Evolutionary conservation across 2,888 invertebrate species (phyloP), one percentile per base, ranked within the genome.

Genomic region (Leptothorax acervorum): DNA sequence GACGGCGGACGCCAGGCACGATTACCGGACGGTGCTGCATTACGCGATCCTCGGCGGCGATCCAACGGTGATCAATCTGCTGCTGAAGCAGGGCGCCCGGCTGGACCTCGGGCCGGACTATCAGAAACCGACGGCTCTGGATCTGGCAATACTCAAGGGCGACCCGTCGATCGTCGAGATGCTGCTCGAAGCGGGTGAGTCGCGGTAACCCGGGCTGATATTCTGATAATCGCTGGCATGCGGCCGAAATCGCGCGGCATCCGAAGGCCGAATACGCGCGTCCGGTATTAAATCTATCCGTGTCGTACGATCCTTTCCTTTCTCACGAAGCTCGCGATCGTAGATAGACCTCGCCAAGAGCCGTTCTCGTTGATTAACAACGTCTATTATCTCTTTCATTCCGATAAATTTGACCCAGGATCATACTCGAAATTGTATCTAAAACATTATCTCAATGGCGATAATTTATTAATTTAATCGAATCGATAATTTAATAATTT

Each of bases 21-120:
- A 98, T 93, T 97, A 97, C 93, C 96, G 98, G 83, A 98, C 98
- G 2, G 98, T 98, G 3, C 95, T 99, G 93, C 98, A 99, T 93
- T 98, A 98, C 94, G 98, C 98, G 3, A 97, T 98, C 0, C 96
- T 98, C 68, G 97, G 97, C 82, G 98, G 97, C 92, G 96, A 96
- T 86, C 93, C 95, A 12, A 96, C 96, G 6, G 96, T 97, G n/a
- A 97, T 98, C 0, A 97, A 97, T 91, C 95, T 98, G 70, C 95
- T 99, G 82, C 96, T 98, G 70, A 97, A 98, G 93, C 97, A 98
- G 94, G 98, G 98, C 0, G 98, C 98, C 0, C 95, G 96, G 45
- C 96, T 98, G 3, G 96, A 97, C 84, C 94, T 97, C 55, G 96
- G 96, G 83, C 92, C 95, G 0, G 96, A 96, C 45, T 96, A 96